These are phyloP conservation scores for Caiman crocodilus DNA, from an alignment of 2,797 vertebrate genomes.

Conservation along the genomic window DNA sequence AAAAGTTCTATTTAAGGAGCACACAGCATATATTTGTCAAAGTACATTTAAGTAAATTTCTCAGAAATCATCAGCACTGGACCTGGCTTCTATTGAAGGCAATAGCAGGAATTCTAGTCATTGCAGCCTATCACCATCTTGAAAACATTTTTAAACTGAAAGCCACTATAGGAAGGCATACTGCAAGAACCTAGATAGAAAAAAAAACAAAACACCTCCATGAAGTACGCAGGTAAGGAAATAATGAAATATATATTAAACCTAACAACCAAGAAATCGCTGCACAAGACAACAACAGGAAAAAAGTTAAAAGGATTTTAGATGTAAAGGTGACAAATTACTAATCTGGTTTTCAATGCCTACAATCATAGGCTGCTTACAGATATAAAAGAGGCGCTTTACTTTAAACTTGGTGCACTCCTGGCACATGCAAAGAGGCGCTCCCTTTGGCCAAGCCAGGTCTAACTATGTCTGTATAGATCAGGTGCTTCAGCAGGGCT, in stretches of 20 bases:
- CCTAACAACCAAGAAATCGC: not conserved
- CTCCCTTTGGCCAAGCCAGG: too few species aligned
- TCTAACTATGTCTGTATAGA: too few species aligned
- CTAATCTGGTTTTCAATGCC: not conserved
- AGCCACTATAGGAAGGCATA: not conserved
- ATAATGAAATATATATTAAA: not conserved
- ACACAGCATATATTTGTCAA: not conserved
- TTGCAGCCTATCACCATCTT: not conserved
- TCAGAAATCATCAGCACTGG: not conserved
- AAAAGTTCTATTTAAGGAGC: not conserved
- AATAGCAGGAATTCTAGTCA: fast-evolving
- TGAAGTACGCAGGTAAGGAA: not conserved
- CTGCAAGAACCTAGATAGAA: not conserved
- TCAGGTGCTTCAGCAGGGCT: too few species aligned
- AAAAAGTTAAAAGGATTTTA: not conserved
- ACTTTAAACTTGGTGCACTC: too few species aligned
- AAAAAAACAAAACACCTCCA: not conserved
- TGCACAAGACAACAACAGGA: not conserved
- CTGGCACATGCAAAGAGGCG: too few species aligned
- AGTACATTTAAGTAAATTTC: not conserved
- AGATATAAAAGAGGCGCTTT: too few species aligned
- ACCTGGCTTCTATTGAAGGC: not conserved
- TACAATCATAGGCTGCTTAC: too few species aligned
- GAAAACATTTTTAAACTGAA: not conserved
- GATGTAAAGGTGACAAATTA: fast-evolving